Base-by-base conservation (phyloP, 2,113 vertebrate genomes). In the Anoplopoma fimbria region DNA sequence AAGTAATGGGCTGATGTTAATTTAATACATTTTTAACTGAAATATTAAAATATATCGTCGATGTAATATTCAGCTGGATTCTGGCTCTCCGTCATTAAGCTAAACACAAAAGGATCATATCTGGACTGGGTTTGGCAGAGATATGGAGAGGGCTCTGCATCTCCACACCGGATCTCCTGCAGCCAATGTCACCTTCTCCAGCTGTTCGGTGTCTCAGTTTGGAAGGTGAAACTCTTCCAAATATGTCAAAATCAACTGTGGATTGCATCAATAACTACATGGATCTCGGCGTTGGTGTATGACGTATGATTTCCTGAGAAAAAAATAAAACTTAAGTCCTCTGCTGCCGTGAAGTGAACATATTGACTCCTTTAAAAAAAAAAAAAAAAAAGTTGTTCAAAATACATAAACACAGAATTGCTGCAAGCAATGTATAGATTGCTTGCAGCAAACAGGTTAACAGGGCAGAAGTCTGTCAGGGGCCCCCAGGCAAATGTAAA, bases 161-260 rank as follows among this genome's bases (percentile, higher is more conserved):
- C 36, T 60, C 25, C 27, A n/a, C 38, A 27, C 14, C 34, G 27
- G 73, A 23, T 14, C 15, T 53, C 81, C 69, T 55, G 82, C 75
- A 51, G 81, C 69, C 75, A 68, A 3, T 51, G 75, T 84, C 69
- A 69, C 75, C 62, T 45, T 53, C 42, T 62, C 58, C 76, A 69
- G 63, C 62, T 69, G 76, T 23, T 57, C 25, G 21, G 34, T 42
- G 57, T 7, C 6, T 57, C 51, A 9, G 40, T 21, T 49, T 51
- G 42, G 73, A 40, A 51, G 34, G 40, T 60, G 58, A 77, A 65
- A 57, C 21, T 0, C 9, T 9, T 15, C 53, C 29, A 25, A n/a
- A 58, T n/a, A 38, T 71, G 49, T 12, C 34, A 77, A 65, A 31
- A 36, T 38, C 45, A 17, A n/a, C 9, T 14, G 23, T 61, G 21